A percentile compares a stretch with the other conserved stretches of the same genome.
phyloP scores from a whole-genome alignment of 2,113 vertebrate species.

The Oxyruncus cristatus region DNA sequence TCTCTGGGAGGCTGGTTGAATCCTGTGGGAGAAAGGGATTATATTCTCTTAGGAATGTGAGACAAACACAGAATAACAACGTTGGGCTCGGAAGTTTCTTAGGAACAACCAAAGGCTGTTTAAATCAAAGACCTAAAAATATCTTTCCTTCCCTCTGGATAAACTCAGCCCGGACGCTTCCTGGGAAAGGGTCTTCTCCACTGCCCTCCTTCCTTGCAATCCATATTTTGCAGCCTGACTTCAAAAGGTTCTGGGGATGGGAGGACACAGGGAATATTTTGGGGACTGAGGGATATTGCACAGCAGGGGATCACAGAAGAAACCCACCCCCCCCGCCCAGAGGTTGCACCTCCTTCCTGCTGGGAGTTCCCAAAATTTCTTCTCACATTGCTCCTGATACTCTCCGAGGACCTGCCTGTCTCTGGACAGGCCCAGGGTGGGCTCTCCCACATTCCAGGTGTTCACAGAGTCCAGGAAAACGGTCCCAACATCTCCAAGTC shows the following conservation, averaged over 20 bases:
- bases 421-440: background rate
- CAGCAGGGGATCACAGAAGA: background rate
- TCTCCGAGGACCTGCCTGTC: background rate
- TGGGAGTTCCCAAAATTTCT: rapidly evolving
- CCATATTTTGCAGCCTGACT: background rate
- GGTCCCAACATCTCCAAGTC: background rate
- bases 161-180: background rate
- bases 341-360: background rate
- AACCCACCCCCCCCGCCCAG: background rate
- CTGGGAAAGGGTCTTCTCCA: background rate
- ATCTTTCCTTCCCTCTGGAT: background rate
- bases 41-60: background rate
- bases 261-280: background rate
- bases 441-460: background rate
- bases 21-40: background rate
- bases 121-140: background rate
- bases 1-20: background rate
- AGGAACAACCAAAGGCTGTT: background rate
- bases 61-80: rapidly evolving
- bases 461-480: background rate
- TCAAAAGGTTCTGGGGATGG: background rate
- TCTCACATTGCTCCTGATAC: background rate
- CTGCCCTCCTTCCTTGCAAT: background rate
- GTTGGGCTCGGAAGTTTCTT: rapidly evolving
- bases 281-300: too few species aligned